phyloP scores from a whole-genome alignment of 2,113 vertebrate genomes.

The Circaetus cinerascens region DNA sequence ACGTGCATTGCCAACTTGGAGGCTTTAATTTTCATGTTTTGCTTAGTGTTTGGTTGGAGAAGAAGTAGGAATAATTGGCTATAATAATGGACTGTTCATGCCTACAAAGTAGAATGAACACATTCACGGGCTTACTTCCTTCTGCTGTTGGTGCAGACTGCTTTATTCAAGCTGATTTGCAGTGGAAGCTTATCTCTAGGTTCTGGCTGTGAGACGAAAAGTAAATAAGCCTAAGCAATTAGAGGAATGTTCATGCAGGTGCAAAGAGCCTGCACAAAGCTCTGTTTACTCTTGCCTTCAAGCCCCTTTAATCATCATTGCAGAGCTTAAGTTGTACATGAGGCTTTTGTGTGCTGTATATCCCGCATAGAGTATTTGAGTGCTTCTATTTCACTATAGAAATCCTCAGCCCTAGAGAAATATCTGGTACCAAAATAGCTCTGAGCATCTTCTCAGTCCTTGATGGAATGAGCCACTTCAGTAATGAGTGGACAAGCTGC shows the following conservation, averaged over 20 bases:
- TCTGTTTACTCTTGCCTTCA: slow-evolving; percentile 27
- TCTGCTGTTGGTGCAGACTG: background rate
- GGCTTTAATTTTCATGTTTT: slow-evolving; percentile 22
- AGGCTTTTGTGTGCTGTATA: background rate
- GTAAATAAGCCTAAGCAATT: slow-evolving; percentile 54
- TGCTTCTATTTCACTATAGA: background rate
- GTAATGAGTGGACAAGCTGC: background rate
- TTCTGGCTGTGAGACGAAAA: slow-evolving; percentile 22
- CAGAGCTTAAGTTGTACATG: background rate
- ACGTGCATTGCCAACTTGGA: background rate
- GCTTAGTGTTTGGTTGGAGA: slow-evolving; percentile 1
- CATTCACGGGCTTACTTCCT: slow-evolving; percentile 14
- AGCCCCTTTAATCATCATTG: background rate
- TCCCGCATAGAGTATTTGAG: background rate
- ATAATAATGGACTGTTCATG: slow-evolving; percentile 6
- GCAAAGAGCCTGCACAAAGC: slow-evolving; percentile 29
- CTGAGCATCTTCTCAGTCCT: background rate
- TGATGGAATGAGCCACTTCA: background rate
- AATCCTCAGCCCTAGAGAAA: background rate
- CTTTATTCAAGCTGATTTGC: slow-evolving; percentile 28
- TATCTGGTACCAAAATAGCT: slow-evolving; percentile 11
- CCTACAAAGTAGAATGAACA: slow-evolving; percentile 31
- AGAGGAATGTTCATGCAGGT: slow-evolving; percentile 20
- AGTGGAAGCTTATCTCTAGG: slow-evolving; percentile 25
- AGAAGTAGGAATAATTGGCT: slow-evolving; percentile 33